A percentile compares a stretch with the other conserved stretches of the same genome.
These are phyloP conservation scores for Champsocephalus esox DNA, from an alignment of 2,797 vertebrate genomes.

Conservation along the genomic window DNA sequence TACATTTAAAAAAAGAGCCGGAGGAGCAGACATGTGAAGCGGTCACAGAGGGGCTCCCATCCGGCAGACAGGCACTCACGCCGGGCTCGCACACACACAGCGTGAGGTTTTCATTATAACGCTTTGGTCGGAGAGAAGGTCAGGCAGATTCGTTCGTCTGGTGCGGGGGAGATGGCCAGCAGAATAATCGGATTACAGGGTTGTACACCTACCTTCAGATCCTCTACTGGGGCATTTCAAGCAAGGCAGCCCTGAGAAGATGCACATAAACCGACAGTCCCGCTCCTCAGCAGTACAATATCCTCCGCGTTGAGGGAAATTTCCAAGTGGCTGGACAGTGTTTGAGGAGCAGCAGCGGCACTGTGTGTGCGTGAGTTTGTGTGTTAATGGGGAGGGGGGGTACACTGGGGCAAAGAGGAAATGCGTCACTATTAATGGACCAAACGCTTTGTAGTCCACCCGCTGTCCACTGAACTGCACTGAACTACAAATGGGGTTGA, in stretches of 20 bases:
- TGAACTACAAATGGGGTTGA: conserved; percentile 11
- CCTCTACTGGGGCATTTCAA: conserved; percentile 78
- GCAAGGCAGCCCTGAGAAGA: conserved; percentile 61
- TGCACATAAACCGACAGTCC: conserved; percentile 69
- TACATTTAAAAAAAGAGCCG: conserved; percentile 20
- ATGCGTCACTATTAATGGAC: conserved; percentile 81
- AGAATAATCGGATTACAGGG: conserved; percentile 50
- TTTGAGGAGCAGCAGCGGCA: conserved; percentile 39
- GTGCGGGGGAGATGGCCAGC: conserved; percentile 51
- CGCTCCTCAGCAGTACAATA: conserved; percentile 69
- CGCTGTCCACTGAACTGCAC: conserved; percentile 11
- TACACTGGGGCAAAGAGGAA: conserved; percentile 77
- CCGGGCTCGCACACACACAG: conserved; percentile 29
- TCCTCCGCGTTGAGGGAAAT: conserved; percentile 74
- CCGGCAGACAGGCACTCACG: conserved; percentile 36
- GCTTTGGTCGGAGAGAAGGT: conserved; percentile 59
- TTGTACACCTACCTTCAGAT: conserved; percentile 76
- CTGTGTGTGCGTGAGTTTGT: conserved; percentile 24
- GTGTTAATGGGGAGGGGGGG: conserved; percentile 49
- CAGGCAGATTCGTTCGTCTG: conserved; percentile 50
- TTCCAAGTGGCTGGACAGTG: conserved; percentile 74
- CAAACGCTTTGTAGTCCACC: conserved; percentile 75
- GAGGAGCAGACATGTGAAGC: conserved; percentile 9
- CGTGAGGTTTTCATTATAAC: conserved; percentile 45
- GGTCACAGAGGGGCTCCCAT: conserved; percentile 17